Conservation (phyloP, 1,140 invertebrate species). For the Lucilia cuprina region DNA sequence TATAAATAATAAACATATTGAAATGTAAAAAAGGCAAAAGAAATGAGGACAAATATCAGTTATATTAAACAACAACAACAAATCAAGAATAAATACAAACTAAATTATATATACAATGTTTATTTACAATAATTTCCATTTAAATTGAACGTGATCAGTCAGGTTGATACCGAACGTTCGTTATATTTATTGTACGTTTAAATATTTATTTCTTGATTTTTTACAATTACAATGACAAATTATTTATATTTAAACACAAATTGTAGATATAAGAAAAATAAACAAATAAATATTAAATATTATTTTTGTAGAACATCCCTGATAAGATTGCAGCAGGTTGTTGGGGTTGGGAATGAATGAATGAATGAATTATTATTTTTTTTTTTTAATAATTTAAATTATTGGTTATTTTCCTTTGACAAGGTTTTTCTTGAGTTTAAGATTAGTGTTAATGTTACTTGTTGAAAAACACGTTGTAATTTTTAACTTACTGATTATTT, state of each 20-base stretch:
- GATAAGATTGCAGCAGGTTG: constrained; percentile 1
- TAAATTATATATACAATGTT: neutral
- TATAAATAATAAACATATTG: constrained; percentile 15
- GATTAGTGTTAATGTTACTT: neutral
- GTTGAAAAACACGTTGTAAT: neutral
- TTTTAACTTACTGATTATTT: neutral
- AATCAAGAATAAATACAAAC: too few relatives aligned
- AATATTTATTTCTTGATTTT: neutral
- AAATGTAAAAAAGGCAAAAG: neutral
- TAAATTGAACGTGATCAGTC: constrained; percentile 32
- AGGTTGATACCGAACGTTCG: neutral
- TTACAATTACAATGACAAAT: neutral
- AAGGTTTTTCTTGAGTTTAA: too few relatives aligned
- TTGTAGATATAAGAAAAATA: neutral
- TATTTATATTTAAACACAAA: too few relatives aligned
- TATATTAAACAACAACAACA: neutral
- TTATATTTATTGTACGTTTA: neutral
- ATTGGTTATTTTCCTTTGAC: too few relatives aligned
- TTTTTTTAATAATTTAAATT: neutral
- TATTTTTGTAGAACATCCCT: neutral
- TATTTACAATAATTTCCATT: constrained; percentile 34
- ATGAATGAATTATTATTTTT: neutral
- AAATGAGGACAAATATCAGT: constrained; percentile 21
- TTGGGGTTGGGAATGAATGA: neutral
- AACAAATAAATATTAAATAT: neutral